Percentiles rank a stretch among this genome's conserved stretches.
Evolutionary conservation across 2,888 invertebrate species (phyloP).

Genomic region (Dioctria linearis): DNA sequence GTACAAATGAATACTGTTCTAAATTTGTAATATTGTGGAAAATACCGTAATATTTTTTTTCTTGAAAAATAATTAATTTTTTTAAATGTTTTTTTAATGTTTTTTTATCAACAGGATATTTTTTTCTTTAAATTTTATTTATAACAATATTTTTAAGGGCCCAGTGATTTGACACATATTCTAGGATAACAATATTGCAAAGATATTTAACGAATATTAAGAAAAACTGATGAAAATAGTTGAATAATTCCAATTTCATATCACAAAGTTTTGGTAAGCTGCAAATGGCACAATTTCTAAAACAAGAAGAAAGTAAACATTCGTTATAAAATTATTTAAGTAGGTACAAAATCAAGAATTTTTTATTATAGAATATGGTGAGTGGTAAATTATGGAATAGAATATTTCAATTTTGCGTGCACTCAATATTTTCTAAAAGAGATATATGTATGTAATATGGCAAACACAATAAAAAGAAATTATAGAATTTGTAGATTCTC

Average conservation of each 20-base stretch:
- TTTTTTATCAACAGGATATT: too few relatives aligned
- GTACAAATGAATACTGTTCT: not conserved
- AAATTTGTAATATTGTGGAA: not conserved
- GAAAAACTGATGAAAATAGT: not conserved
- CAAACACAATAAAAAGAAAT: not conserved
- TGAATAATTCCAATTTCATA: constrained; percentile 13
- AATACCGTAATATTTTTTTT: not conserved
- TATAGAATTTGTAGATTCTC: constrained; percentile 1
- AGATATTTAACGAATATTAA: not conserved
- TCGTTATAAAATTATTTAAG: not conserved
- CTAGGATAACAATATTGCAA: not conserved
- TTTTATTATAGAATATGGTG: too few relatives aligned
- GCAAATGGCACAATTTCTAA: constrained; percentile 11
- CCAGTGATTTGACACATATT: constrained; percentile 40
- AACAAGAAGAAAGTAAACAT: not conserved
- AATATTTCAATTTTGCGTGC: too few relatives aligned
- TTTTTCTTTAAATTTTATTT: not conserved
- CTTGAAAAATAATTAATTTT: not conserved
- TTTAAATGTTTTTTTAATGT: too few relatives aligned
- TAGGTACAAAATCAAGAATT: not conserved
- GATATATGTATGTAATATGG: not conserved
- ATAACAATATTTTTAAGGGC: constrained; percentile 14
- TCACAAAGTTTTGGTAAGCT: constrained; percentile 8
- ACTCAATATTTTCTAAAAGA: too few relatives aligned
- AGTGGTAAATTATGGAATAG: too few relatives aligned